Conservation (phyloP, 2,888 invertebrate species). For the Tenthredo amoena region DNA sequence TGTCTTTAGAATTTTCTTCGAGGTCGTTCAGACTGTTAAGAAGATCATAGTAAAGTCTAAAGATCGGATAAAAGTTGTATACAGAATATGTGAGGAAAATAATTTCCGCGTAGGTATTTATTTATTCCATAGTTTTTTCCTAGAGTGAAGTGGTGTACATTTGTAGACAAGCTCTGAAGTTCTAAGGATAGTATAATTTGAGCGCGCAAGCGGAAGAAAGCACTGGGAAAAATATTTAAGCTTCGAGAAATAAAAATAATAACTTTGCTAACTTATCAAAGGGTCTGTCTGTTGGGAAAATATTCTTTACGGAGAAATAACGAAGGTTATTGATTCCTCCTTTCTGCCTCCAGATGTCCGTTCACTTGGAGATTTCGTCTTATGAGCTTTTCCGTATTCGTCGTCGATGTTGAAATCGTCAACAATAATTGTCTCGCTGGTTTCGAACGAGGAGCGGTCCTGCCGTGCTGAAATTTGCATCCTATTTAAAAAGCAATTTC, state of each 20-base stretch:
- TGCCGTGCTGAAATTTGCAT: constrained; percentile 36
- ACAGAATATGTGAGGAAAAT: neutral
- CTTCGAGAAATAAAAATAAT: constrained; percentile 14
- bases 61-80: neutral
- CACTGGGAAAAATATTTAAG: neutral
- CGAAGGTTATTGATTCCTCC: constrained; percentile 35
- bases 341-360: neutral
- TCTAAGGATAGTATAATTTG: neutral
- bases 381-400: constrained; percentile 28
- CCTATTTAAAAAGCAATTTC: constrained; percentile 52
- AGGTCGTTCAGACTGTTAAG: constrained; percentile 12
- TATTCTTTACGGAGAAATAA: constrained; percentile 30
- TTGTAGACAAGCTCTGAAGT: neutral
- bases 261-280: constrained; percentile 35
- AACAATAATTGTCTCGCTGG: constrained; percentile 47
- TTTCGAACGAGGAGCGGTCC: constrained; percentile 1
- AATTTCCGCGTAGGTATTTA: neutral
- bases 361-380: constrained; percentile 35
- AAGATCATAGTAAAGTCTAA: constrained; percentile 7
- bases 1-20: neutral
- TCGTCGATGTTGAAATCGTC: constrained; percentile 34
- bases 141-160: neutral
- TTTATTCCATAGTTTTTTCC: neutral
- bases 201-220: neutral
- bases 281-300: neutral